Base-by-base conservation (phyloP, 2,113 vertebrate species). In the Brachirus orientalis region DNA sequence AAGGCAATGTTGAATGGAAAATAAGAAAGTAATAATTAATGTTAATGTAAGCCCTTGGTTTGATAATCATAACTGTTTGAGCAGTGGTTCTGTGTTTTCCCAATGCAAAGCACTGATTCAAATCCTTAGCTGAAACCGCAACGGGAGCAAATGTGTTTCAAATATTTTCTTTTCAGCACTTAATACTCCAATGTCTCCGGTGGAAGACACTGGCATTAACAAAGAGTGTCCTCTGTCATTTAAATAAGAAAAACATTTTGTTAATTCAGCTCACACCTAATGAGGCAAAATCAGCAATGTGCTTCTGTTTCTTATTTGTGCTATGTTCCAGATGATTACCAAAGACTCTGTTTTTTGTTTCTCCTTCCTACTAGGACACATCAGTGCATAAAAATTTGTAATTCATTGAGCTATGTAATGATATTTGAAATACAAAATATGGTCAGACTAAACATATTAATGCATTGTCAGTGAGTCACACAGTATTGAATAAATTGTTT, bases 401-500 rank as follows among this genome's bases (percentile, higher is more conserved):
- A 80, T 73, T 87, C 18, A 72, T 81, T 82, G 65, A 69, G 16
- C 19, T 55, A 28, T 46, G 58, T 75, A 83, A 64, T 66, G 17
- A 79, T 74, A 51, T 81, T 67, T 70, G 61, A 83, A 88, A 70
- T 53, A 55, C 63, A 66, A 53, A n/a, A n/a, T n/a, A n/a, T n/a
- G n/a, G n/a, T 28, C 28, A 33, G 45, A 45, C 72, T 76, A 77
- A 83, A 89, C 72, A 75, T 56, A 72, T 74, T 87, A 82, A 89
- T 79, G 65, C 22, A 16, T 65, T 51, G 48, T 1, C 14, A 2
- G 68, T 74, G 28, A 66, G 52, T 37, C 48, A 52, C 17, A 19
- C 36, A 37, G 37, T 52, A 16, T 69, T 57, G 44, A 51, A 79
- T 72, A 59, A 83, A 83, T n/a, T n/a, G n/a, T n/a, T n/a, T n/a